Conservation (phyloP, 2,113 vertebrate species). For the Pogonocichla stellata region DNA sequence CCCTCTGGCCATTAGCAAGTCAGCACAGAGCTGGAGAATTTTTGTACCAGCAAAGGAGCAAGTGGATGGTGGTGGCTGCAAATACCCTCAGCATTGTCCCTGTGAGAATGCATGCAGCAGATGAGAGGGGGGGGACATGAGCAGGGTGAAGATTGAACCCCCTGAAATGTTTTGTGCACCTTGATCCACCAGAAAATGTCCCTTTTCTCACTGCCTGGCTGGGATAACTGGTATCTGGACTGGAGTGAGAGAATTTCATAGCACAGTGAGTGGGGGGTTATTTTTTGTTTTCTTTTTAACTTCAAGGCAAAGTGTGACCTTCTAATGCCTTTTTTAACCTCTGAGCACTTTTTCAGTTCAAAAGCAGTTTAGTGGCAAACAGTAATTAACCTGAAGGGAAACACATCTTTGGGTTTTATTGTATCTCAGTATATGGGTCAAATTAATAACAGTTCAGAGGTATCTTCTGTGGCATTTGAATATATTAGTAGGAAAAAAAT, state of each 20-base stretch:
- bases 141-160: neutral
- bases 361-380: neutral
- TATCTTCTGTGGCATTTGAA: neutral
- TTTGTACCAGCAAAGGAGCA: neutral
- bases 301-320: neutral
- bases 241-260: neutral
- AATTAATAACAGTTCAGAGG: neutral
- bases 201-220: neutral
- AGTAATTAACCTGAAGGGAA: slow-evolving; percentile 14
- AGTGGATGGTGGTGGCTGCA: neutral
- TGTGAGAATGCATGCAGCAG: neutral
- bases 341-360: neutral
- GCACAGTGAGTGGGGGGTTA: neutral
- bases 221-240: neutral
- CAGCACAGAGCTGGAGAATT: neutral
- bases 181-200: neutral
- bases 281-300: neutral
- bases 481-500: neutral
- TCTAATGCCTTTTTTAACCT: neutral
- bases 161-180: no score
- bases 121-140: neutral
- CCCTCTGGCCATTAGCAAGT: slow-evolving; percentile 73
- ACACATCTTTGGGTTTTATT: neutral
- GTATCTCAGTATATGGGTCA: neutral
- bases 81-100: neutral